phyloP scores from a whole-genome alignment of 37 sponge, comb jelly and placozoan species.

The Eunapius fragilis region DNA sequence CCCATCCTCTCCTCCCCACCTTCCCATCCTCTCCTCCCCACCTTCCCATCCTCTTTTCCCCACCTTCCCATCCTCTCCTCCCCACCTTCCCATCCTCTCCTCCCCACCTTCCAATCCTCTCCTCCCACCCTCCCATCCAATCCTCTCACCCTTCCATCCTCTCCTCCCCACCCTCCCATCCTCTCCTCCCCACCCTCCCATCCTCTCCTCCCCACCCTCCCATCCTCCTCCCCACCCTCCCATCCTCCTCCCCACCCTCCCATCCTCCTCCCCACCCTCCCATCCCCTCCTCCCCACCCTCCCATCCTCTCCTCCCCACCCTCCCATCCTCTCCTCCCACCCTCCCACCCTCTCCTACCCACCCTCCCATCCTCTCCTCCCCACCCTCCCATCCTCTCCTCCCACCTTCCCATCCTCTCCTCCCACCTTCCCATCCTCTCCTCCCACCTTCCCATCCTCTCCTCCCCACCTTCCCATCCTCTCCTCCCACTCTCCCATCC shows the following conservation, averaged over 20 bases:
- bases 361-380: conserved; percentile 4
- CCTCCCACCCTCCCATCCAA: not conserved
- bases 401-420: not conserved
- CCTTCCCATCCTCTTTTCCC: not conserved
- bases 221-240: not conserved
- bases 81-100: too few species aligned
- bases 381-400: not conserved
- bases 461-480: not conserved
- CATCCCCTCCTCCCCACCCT: not conserved
- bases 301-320: too few species aligned
- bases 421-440: not conserved
- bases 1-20: too few species aligned
- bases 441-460: not conserved
- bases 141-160: not conserved
- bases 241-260: not conserved
- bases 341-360: not conserved
- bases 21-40: not conserved
- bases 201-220: not conserved
- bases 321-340: not conserved
- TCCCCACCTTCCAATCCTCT: not conserved
- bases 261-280: not conserved
- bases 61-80: too few species aligned
- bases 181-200: too few species aligned
- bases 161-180: not conserved
- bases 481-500: not conserved